Evolutionary conservation across 92 coral and sea anemone species (phyloP), one percentile per base, ranked within the genome.

Genomic region (Zoanthus solanderi): DNA sequence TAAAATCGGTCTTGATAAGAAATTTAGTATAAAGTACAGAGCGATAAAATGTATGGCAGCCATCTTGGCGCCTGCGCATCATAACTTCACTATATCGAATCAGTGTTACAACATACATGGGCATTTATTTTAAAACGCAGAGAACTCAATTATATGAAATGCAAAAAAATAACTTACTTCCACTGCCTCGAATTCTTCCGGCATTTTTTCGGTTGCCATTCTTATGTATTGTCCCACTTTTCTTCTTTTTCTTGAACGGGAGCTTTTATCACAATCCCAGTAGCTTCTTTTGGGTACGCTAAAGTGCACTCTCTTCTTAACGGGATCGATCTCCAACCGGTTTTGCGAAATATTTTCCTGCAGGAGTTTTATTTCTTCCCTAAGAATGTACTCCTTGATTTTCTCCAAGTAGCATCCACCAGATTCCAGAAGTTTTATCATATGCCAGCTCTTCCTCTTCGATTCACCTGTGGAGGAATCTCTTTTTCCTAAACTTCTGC

Each of bases 41-140:
- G 23, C 23, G 23, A 23, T 23, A 23, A 23, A 23, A 23, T 23
- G 23, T 23, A 23, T 23, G 23, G 23, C 23, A 23, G 23, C 23
- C 23, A 23, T 23, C 23, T 23, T 23, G 23, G 23, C 23, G 23
- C 23, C 23, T 23, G 23, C 23, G 23, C 23, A 23, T 23, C 23
- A 23, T 69, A 69, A 69, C 74, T 69, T 69, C 74, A 69, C 32
- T 69, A 69, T 69, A 69, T 69, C 74, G 74, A 69, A 69, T 69
- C 74, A 23, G 74, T 69, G 74, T 69, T 34, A 34, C 74, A 69
- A 34, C 42, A 34, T 34, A 69, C 74, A 69, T 34, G 74, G 37
- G 74, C 74, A 23, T 69, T 69, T 69, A 15, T 69, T 69, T 69
- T 69, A n/a, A 29, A 28, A 69, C 74, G 74, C 42, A 9, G 37